These are phyloP conservation scores for Ectemnius continuus DNA, from an alignment of 2,888 invertebrate genomes.

Conservation along the genomic window DNA sequence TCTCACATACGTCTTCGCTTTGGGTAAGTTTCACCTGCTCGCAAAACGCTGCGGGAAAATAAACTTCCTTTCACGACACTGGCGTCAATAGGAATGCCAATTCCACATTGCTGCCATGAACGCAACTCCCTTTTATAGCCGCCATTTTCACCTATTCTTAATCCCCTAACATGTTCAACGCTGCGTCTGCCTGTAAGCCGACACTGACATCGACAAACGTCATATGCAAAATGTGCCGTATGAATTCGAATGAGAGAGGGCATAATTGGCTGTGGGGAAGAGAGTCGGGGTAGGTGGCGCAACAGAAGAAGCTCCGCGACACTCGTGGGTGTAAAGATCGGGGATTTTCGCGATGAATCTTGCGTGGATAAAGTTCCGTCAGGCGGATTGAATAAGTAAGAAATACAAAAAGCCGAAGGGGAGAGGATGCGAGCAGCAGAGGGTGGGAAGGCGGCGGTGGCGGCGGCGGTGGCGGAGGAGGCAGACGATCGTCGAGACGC, in stretches of 20 bases:
- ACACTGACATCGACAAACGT: no score
- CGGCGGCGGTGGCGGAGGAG: conserved; percentile 42
- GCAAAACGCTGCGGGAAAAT: conserved; percentile 10
- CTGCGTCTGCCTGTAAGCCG: no score
- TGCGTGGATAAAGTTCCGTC: conserved; percentile 15
- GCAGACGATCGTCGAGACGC: conserved; percentile 61
- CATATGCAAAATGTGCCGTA: no score
- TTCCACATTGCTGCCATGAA: no score
- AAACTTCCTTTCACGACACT: not conserved
- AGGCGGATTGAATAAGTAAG: conserved; percentile 31
- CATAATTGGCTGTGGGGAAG: no score
- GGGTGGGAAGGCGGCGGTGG: conserved; percentile 39
- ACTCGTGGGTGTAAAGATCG: no score
- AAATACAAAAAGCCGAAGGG: conserved; percentile 17
- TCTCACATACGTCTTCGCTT: conserved; percentile 11
- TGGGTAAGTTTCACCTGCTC: not conserved
- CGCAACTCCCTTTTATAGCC: no score
- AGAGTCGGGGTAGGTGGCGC: no score
- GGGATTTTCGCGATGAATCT: not conserved
- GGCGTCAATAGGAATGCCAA: not conserved
- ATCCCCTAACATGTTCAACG: no score
- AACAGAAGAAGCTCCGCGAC: no score
- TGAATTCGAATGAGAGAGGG: no score
- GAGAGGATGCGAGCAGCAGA: conserved; percentile 9
- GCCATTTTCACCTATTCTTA: no score